Evolutionary conservation across 2,888 invertebrate species (phyloP).

Genomic region (Macrophya alboannulata): DNA sequence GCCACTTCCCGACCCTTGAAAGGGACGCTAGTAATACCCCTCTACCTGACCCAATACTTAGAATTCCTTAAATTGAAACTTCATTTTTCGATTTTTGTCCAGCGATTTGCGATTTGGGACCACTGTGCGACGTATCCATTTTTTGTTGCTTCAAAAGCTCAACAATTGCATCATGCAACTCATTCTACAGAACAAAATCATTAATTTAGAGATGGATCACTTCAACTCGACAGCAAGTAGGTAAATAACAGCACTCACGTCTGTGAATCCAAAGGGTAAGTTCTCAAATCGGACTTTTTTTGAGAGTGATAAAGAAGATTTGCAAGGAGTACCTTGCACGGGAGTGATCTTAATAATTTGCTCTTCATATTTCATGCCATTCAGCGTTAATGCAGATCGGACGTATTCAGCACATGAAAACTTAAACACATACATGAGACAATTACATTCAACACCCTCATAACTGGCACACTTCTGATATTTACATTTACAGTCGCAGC

Average conservation of each 20-base stretch:
- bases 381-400: not conserved
- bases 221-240: not conserved
- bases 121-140: too few relatives aligned
- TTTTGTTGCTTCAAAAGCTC: not conserved
- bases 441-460: not conserved
- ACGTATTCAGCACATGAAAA: constrained; percentile 11
- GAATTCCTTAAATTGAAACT: too few relatives aligned
- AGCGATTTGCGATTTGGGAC: too few relatives aligned
- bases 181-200: not conserved
- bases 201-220: not conserved
- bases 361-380: constrained; percentile 11
- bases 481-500: not conserved
- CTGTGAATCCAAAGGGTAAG: not conserved
- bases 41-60: too few relatives aligned
- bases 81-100: too few relatives aligned
- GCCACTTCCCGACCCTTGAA: too few relatives aligned
- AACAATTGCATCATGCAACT: constrained; percentile 5
- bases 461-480: constrained; percentile 11
- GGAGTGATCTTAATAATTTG: constrained; percentile 5
- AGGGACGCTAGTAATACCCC: too few relatives aligned
- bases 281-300: constrained; percentile 1
- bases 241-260: not conserved
- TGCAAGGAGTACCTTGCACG: not conserved
- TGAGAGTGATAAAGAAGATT: not conserved
- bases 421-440: not conserved